A percentile compares a stretch with the other conserved stretches of the same genome.
phyloP scores from a whole-genome alignment of 2,888 invertebrate genomes.

The Balanococcus diminutus region DNA sequence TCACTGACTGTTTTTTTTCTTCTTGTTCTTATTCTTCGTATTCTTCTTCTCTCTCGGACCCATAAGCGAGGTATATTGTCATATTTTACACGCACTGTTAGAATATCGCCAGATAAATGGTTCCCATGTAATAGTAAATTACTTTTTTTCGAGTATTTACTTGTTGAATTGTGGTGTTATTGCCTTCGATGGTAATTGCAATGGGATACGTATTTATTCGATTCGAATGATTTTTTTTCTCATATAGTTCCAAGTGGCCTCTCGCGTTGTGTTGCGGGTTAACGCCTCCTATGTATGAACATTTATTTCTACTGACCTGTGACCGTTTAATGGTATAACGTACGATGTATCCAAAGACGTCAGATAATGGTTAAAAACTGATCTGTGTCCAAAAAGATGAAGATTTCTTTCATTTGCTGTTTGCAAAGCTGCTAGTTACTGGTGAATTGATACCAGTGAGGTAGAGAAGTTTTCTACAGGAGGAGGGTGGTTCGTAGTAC shows the following conservation, averaged over 20 bases:
- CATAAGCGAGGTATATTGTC: not conserved
- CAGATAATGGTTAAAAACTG: not conserved
- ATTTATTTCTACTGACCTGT: not conserved
- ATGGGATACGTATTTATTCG: slow-evolving; percentile 9
- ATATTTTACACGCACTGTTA: slow-evolving; percentile 53
- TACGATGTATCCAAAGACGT: not conserved
- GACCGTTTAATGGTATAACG: not conserved
- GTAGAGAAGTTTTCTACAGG: too few relatives aligned
- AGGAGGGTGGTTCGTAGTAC: too few relatives aligned
- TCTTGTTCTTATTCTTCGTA: too few relatives aligned
- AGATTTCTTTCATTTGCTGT: too few relatives aligned
- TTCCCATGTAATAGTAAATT: slow-evolving; percentile 54
- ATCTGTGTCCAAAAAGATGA: too few relatives aligned
- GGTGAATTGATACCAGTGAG: too few relatives aligned
- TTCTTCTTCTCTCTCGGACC: not conserved
- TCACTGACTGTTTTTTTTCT: not conserved
- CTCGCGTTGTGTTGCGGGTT: not conserved
- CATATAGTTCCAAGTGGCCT: not conserved
- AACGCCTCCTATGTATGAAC: not conserved
- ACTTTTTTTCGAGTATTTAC: slow-evolving; percentile 44
- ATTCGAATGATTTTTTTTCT: slow-evolving; percentile 25
- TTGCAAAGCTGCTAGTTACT: too few relatives aligned
- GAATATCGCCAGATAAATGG: slow-evolving; percentile 49
- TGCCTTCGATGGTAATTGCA: slow-evolving; percentile 26
- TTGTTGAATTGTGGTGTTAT: not conserved